Base-by-base conservation (phyloP, 2,797 vertebrate species). In the Tachyglossus aculeatus region DNA sequence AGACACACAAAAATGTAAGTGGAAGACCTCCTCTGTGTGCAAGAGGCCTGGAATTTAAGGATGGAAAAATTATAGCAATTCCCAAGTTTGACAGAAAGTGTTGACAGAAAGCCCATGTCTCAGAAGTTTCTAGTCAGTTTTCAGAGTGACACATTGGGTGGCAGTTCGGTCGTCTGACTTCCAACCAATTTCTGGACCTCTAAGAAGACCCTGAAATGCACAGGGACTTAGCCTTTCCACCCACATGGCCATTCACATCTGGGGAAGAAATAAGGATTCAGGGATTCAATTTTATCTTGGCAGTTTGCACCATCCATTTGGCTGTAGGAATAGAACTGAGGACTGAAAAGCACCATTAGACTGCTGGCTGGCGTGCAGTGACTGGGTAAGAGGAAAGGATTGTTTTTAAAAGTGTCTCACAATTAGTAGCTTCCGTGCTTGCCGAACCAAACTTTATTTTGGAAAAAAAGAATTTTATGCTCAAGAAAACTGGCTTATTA, bases 381-480 rank as follows among this genome's bases (percentile, higher is more conserved):
- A 3, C 10, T 40, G 16, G 2, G 4, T 9, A 3, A n/a, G 27
- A 43, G 78, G 31, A 24, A 43, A n/a, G 27, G 53, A 47, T 36
- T 53, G 15, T 0, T 43, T 45, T 47, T 53, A 2, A 66, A 58
- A 59, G 50, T 9, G 3, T 56, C 5, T 60, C n/a, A 34, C 16
- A 37, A 22, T 66, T 71, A 75, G 53, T 25, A 54, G 14, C 52
- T 81, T 44, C 33, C 70, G 19, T 62, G 16, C 11, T 81, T 73
- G 77, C 41, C 59, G 41, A 32, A 66, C 27, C 8, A 44, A 71
- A 39, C 0, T 27, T 56, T 44, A 58, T 71, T 65, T 43, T 75
- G 40, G n/a, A n/a, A n/a, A n/a, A 40, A 73, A 74, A 63, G 37
- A 29, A 66, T 14, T 78, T 84, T 29, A 41, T 58, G 34, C 53